Base-by-base conservation (phyloP, 2,888 invertebrate species). In the Pteria penguin region DNA sequence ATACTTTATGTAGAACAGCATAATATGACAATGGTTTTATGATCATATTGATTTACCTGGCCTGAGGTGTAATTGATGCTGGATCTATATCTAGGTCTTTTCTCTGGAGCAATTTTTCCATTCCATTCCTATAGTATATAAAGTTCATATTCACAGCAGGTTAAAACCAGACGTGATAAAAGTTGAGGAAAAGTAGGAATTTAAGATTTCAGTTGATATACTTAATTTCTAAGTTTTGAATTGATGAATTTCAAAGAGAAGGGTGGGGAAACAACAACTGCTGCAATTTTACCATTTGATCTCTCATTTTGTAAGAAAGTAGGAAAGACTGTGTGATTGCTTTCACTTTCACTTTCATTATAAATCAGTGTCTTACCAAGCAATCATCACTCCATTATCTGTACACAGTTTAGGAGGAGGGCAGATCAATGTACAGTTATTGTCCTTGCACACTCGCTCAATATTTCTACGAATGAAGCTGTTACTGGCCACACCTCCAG, bases 301-400 rank as follows among this genome's bases (percentile, higher is more conserved):
- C n/a, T n/a, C n/a, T n/a, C n/a, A n/a, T n/a, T n/a, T n/a, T n/a
- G n/a, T n/a, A n/a, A n/a, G n/a, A n/a, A n/a, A n/a, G n/a, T n/a
- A n/a, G n/a, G n/a, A n/a, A n/a, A n/a, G n/a, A n/a, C n/a, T n/a
- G n/a, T n/a, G n/a, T n/a, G n/a, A n/a, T n/a, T n/a, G n/a, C n/a
- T n/a, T 45, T 45, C 18, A 14, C 0, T 8, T 45, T 45, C 45
- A 18, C 45, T 45, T 45, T 18, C 45, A 45, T 14, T 45, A 14
- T 45, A 14, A 18, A 18, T 14, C 11, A 45, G 45, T 45, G 18
- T 45, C 45, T 45, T 80, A 92, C 93, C 99, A 99, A 24, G 99
- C 99, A 86, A 99, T 97, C 99, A 99, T 99, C 36, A 98, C 94
- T 5, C 99, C 99, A 94, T 99, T 99, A 92, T 99, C 99, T 0